Evolutionary conservation across 2,113 vertebrate species (phyloP), one percentile per base, ranked within the genome.

Genomic region (Mus spicilegus): DNA sequence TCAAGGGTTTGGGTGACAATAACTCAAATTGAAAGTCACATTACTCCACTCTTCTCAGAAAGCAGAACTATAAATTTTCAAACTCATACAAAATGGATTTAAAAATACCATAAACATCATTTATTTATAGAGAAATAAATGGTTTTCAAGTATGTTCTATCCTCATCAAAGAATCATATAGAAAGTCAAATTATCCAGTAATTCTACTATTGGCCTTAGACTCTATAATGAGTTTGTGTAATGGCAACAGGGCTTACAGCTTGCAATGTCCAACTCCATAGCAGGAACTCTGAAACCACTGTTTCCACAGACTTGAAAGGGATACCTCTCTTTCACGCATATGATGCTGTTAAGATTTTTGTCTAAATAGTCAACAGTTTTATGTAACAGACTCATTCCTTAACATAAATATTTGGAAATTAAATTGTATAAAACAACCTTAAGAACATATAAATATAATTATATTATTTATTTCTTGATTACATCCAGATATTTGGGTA

Each of bases 181-280:
- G 49, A 94, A 78, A 86, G 16, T 87, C 20, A 93, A 96, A 96
- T 69, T 93, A 78, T 58, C 36, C 75, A 20, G 36, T 72, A 88
- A 51, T 78, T 54, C 49, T 73, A 82, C 42, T 24, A 5, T 56
- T 92, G 91, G 36, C 19, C 75, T 86, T 96, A 93, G 16, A 81
- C 39, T 14, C 10, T 30, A 61, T 46, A 36, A 70, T 28, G 6
- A 22, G 19, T 63, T 81, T 56, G 19, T n/a, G 67, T 75, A 92
- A 93, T 42, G 33, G 5, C 1, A 70, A 14, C 5, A 90, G 65
- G 49, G 10, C 30, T 58, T 19, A 61, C 3, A 69, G 3, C 13
- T 30, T 58, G 24, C 28, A 67, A 2, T 39, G 16, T 39, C 70
- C 9, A 70, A 42, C 10, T 90, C 46, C 7, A 46, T 39, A 78